Evolutionary conservation across 2,113 vertebrate species (phyloP).

Genomic region (Lagenorhynchus albirostris): DNA sequence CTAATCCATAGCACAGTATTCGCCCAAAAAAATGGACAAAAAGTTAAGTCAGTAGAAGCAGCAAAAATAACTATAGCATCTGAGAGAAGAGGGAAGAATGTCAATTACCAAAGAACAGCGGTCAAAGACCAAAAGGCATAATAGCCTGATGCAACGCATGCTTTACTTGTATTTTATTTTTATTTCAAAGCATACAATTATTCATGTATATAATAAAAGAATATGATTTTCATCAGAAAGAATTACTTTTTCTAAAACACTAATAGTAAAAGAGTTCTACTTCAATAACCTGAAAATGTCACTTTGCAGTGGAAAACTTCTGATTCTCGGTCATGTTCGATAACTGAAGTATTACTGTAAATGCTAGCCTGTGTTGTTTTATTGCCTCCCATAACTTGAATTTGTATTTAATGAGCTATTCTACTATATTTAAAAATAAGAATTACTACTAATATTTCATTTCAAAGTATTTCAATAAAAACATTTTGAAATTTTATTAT

Average conservation of each 20-base stretch:
- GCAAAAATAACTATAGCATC: neutral
- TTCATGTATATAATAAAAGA: neutral
- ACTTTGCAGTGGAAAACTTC: neutral
- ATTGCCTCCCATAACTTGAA: neutral
- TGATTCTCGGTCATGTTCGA: neutral
- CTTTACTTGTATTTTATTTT: neutral
- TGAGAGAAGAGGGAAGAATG: neutral
- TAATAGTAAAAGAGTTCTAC: neutral
- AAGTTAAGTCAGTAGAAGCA: neutral
- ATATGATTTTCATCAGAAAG: neutral
- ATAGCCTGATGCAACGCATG: neutral
- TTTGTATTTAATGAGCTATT: neutral
- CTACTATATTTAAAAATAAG: conserved; percentile 32
- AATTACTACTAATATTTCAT: conserved; percentile 1
- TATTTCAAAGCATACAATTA: neutral
- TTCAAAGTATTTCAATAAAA: neutral
- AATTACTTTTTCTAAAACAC: neutral
- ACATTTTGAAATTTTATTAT: neutral
- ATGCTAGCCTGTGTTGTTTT: neutral
- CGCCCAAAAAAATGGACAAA: neutral
- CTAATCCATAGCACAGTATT: neutral
- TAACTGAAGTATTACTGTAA: neutral
- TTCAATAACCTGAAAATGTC: neutral
- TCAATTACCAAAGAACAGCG: neutral
- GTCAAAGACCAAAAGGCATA: neutral